Conservation (phyloP, 2,113 vertebrate species). For the Dunckerocampus dactyliophorus region DNA sequence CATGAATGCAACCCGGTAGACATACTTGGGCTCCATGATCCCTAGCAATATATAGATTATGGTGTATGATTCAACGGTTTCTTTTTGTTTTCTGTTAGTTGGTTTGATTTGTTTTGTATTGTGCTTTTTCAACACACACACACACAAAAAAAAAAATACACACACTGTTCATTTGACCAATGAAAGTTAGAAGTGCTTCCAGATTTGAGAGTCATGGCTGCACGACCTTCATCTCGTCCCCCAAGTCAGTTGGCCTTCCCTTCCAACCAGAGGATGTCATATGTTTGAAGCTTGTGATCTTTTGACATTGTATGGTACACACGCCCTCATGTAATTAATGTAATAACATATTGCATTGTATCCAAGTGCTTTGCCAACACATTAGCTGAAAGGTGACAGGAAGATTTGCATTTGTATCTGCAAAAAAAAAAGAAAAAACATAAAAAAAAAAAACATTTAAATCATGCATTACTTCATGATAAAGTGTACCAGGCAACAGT, state of each 20-base stretch:
- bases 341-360: slow-evolving; percentile 66
- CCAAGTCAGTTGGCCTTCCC: not conserved
- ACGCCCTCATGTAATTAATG: slow-evolving; percentile 64
- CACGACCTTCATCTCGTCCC: slow-evolving; percentile 13
- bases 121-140: slow-evolving; percentile 53
- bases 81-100: slow-evolving; percentile 34
- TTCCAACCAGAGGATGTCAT: slow-evolving; percentile 45
- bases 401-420: slow-evolving; percentile 60
- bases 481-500: slow-evolving; percentile 59
- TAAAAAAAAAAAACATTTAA: slow-evolving; percentile 12
- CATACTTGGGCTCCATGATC: slow-evolving; percentile 65
- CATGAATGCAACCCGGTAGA: slow-evolving; percentile 68
- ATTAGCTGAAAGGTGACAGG: slow-evolving; percentile 46
- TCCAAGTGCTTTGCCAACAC: slow-evolving; percentile 68
- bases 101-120: slow-evolving; percentile 57
- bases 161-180: slow-evolving; percentile 47
- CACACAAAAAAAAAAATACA: slow-evolving; percentile 17
- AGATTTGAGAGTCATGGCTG: slow-evolving; percentile 52
- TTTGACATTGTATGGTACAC: slow-evolving; percentile 54
- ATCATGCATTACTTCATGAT: slow-evolving; percentile 63
- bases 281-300: slow-evolving; percentile 62
- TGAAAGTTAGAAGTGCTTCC: slow-evolving; percentile 65
- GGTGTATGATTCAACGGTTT: slow-evolving; percentile 61
- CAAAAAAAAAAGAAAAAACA: slow-evolving; percentile 31
- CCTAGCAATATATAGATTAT: slow-evolving; percentile 73